A percentile compares a stretch with the other conserved stretches of the same genome.
Conservation (phyloP, 1,140 invertebrate genomes). For the Nephotettix cincticeps region DNA sequence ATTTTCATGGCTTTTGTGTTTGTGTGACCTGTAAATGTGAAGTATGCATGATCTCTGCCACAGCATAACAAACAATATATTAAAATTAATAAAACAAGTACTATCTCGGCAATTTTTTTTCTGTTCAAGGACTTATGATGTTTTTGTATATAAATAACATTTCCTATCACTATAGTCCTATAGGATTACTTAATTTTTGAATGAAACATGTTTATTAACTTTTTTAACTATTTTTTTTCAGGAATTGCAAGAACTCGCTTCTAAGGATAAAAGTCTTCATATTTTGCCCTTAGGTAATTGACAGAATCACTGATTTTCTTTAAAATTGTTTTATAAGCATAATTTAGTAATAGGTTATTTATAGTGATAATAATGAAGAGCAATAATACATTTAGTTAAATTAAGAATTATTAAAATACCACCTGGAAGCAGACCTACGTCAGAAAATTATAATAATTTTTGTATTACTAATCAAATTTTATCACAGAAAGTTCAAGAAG, state of each 20-base stretch:
- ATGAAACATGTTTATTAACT: no score
- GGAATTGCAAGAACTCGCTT: slow-evolving; percentile 40
- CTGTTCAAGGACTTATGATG: neutral
- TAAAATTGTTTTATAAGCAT: neutral
- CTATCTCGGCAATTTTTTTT: no score
- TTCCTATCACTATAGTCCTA: no score
- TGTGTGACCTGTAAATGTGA: no score
- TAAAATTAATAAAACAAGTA: neutral
- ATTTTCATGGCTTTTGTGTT: neutral
- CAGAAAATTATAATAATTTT: neutral
- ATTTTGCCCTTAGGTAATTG: slow-evolving; percentile 38
- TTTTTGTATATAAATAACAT: neutral
- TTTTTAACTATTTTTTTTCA: no score
- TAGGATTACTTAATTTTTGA: no score
- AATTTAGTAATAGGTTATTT: neutral
- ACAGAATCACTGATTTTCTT: neutral
- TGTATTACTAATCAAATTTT: neutral
- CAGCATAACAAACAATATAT: no score
- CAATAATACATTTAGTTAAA: neutral
- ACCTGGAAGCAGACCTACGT: neutral
- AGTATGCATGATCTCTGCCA: no score
- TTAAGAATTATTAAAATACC: neutral
- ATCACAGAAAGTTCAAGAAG: neutral
- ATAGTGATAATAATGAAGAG: neutral
- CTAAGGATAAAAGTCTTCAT: slow-evolving; percentile 36